Base-by-base conservation (phyloP, 2,888 invertebrate species). In the Diplazon laetatorius region DNA sequence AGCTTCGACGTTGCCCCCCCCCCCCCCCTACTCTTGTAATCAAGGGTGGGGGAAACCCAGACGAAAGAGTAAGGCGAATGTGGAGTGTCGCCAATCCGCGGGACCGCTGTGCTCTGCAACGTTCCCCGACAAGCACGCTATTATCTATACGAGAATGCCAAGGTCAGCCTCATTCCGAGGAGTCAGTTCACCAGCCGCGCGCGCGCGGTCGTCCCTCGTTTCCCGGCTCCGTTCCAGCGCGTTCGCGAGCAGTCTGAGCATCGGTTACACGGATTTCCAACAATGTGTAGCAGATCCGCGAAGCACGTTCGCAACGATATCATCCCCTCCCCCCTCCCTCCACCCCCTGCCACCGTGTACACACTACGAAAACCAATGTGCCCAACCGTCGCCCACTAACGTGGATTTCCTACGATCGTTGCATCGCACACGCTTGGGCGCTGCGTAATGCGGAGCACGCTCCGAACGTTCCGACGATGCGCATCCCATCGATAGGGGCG, bases 151-250 rank as follows among this genome's bases (percentile, higher is more conserved):
- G 85, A 85, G 87, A 87, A 88, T 87, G 86, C 88, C 88, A 87
- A 87, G 88, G 88, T 86, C 88, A 85, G 85, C 87, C 84, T 88
- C 88, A 88, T 88, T 88, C 88, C 87, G 44, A 74, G 55, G 73
- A 74, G 76, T 68, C 50, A 65, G 55, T 6, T 5, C 6, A 2
- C 30, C 2, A 30, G 4, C 30, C 30, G 4, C 30, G 2, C 30
- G 6, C 30, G 2, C 30, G 2, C 30, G 4, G 6, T 6, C 30
- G 2, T 30, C 30, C 30, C 30, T 30, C 30, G 30, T 30, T 6
- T 30, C 30, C 30, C 30, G 2, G 4, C 30, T 6, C 6, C 30
- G 30, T 6, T 6, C 4, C 30, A 30, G 14, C 35, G 39, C n/a
- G n/a, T n/a, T 37, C 62, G 44, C 65, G 57, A 35, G 42, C 59